Evolutionary conservation across 2,113 vertebrate species (phyloP).

Genomic region (Melanerpes aurifrons): DNA sequence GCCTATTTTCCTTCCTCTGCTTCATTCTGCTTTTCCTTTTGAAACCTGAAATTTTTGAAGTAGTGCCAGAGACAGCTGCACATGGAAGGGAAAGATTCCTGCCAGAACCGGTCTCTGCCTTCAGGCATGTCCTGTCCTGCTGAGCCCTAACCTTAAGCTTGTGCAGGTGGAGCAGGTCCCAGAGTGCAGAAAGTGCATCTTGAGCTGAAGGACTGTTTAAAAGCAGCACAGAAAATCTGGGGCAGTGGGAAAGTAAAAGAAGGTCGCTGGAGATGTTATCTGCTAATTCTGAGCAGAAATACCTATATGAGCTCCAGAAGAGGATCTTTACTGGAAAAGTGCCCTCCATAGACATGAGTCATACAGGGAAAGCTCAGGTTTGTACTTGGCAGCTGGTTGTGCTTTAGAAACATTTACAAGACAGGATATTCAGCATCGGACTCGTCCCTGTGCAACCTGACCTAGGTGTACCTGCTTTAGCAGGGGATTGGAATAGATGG

Average conservation of each 20-base stretch:
- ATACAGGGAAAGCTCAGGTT: background rate
- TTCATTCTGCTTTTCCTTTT: background rate
- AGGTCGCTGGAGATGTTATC: background rate
- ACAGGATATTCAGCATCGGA: background rate
- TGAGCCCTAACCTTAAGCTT: background rate
- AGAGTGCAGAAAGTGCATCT: background rate
- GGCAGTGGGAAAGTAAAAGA: background rate
- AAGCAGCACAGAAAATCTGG: background rate
- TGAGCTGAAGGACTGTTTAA: background rate
- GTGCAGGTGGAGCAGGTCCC: background rate
- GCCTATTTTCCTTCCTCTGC: background rate
- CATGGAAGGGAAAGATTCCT: background rate
- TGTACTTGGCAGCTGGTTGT: accelerated
- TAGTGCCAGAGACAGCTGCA: background rate
- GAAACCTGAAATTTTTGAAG: background rate
- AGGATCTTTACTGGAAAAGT: background rate
- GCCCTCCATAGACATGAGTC: accelerated
- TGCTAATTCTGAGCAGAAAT: background rate
- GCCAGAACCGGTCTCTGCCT: background rate
- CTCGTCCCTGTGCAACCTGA: too few relatives aligned
- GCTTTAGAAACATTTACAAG: background rate
- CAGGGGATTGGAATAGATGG: too few relatives aligned
- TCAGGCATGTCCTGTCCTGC: background rate
- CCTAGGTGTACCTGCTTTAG: too few relatives aligned
- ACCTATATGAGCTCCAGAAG: background rate